A percentile compares a stretch with the other conserved stretches of the same genome.
Conservation (phyloP, 2,888 invertebrate species). For the Neoaliturus tenellus region DNA sequence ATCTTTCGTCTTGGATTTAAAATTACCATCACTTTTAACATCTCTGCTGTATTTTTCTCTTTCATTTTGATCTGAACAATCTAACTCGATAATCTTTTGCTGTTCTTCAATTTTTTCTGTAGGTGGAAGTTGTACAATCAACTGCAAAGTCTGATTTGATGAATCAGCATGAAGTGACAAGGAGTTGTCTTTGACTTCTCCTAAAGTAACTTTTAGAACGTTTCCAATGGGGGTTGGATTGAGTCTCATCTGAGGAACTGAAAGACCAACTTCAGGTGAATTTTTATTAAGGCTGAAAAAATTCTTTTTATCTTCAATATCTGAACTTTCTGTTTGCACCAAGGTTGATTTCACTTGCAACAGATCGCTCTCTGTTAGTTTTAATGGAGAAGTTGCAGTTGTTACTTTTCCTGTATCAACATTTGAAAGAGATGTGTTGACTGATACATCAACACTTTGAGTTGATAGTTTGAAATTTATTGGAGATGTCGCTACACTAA, state of each 20-base stretch:
- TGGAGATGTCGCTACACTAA: background rate
- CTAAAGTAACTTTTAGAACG: background rate
- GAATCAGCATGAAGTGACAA: background rate
- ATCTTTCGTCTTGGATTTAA: background rate
- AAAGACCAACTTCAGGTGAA: background rate
- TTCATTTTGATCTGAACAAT: background rate
- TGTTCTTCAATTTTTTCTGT: background rate
- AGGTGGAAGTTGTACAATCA: constrained; percentile 16
- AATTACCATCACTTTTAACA: background rate
- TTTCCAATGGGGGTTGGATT: constrained; percentile 21
- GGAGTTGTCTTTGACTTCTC: background rate
- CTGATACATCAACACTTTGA: background rate
- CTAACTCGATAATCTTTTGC: background rate
- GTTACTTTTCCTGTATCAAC: background rate
- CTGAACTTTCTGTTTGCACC: constrained; percentile 27
- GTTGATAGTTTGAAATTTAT: background rate
- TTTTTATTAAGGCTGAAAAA: background rate
- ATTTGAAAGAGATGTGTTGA: background rate
- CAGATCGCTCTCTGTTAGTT: background rate
- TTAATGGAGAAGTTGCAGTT: background rate
- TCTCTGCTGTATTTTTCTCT: background rate
- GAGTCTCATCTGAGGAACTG: constrained; percentile 4
- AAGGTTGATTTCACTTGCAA: background rate
- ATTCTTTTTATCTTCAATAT: background rate
- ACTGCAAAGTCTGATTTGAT: constrained; percentile 14